Conservation (phyloP, 1,140 invertebrate species). For the Solen grandis region DNA sequence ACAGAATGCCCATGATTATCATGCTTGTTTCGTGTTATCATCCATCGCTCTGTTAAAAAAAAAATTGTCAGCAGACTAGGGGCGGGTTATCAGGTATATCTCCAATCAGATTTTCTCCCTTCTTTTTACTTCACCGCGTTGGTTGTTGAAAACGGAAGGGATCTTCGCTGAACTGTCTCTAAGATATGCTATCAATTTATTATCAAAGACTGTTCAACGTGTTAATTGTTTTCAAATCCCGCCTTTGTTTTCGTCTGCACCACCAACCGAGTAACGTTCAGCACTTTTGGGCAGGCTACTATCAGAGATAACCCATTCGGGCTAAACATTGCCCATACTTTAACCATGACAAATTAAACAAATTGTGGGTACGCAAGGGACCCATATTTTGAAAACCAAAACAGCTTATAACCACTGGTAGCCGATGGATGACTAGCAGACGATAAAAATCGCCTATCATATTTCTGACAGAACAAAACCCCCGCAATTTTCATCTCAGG, state of each 20-base stretch:
- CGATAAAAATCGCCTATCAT: too few species aligned
- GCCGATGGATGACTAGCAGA: too few species aligned
- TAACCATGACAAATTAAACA: neutral
- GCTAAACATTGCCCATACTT: neutral
- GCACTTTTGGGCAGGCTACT: neutral
- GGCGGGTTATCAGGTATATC: neutral
- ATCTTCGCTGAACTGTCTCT: neutral
- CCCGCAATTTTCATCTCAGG: too few species aligned
- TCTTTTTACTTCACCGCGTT: neutral
- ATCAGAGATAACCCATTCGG: neutral
- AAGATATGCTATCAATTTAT: neutral
- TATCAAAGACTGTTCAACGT: neutral
- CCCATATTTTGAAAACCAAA: neutral
- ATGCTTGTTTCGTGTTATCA: too few species aligned
- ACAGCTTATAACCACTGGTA: neutral
- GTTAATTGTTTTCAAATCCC: neutral
- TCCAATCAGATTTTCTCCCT: neutral
- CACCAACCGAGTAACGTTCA: neutral
- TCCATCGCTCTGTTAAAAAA: too few species aligned
- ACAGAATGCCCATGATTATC: too few species aligned
- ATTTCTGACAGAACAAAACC: too few species aligned
- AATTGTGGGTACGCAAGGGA: neutral
- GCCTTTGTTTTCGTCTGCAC: neutral
- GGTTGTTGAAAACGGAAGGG: neutral
- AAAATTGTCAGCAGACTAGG: too few species aligned